Evolutionary conservation across 2,888 invertebrate genomes (phyloP), one percentile per base, ranked within the genome.

Genomic region (Lamellibrachia satsuma): DNA sequence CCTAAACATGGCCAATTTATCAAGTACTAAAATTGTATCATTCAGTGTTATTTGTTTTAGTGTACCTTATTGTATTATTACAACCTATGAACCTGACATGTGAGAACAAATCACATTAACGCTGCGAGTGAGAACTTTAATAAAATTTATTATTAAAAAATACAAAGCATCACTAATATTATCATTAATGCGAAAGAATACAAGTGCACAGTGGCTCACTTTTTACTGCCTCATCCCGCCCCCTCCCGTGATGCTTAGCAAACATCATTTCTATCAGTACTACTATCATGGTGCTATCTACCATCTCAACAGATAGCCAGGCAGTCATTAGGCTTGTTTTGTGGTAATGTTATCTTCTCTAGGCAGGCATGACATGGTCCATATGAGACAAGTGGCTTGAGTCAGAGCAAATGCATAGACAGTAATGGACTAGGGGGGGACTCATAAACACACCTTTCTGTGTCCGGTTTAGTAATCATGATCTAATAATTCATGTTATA

Each of bases 341-440:
- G 75, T 75, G 22, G 75, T 75, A 75, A 75, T 75, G 75, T 75
- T 75, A 75, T 75, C 75, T 11, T 75, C 75, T 75, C 75, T 75
- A 75, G 15, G 22, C 75, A 75, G 75, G n/a, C 75, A 75, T 75
- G 22, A 75, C 75, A 75, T 75, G 75, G 6, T 75, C 6, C 75
- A 22, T 22, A 6, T 75, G 75, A 75, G 6, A 75, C 75, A 75
- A 75, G 75, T 55, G 55, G 15, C 75, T 75, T 15, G 75, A 75
- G 75, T 75, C 22, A 75, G 15, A 75, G n/a, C 75, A 22, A 11
- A 11, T 22, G 6, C 75, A 75, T 55, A 9, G 22, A 75, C 75
- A 75, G 60, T 22, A 22, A n/a, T 75, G 22, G 75, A 3, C n/a
- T 75, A 15, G 22, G n/a, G 75, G 11, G 15, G 2, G 57, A 6